phyloP scores from a whole-genome alignment of 2,888 invertebrate species.

The Julus scandinavius region DNA sequence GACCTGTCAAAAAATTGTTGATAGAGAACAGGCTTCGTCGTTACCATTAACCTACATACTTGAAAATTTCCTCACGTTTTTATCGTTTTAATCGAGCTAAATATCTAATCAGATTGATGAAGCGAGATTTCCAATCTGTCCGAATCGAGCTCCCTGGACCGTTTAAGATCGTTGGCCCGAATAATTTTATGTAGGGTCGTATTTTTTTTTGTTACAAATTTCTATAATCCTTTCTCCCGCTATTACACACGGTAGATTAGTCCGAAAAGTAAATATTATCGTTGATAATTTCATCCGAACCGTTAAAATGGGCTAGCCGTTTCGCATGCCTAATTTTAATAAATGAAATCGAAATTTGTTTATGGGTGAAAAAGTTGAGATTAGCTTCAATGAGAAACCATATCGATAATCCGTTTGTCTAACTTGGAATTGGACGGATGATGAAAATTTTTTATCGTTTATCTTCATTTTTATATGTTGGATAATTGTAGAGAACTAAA shows the following conservation, averaged over 20 bases:
- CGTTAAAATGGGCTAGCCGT: background rate
- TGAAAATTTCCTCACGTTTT: too few species aligned
- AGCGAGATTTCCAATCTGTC: too few species aligned
- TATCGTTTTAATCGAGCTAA: too few species aligned
- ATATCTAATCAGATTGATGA: too few species aligned
- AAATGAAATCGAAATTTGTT: background rate
- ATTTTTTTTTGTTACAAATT: background rate
- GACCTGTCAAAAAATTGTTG: too few species aligned
- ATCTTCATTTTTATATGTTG: background rate
- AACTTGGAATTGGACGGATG: background rate
- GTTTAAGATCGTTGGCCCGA: background rate
- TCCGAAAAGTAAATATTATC: background rate
- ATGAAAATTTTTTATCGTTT: background rate
- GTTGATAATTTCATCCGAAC: background rate
- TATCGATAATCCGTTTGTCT: background rate
- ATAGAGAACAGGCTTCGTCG: too few species aligned
- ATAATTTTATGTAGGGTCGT: background rate
- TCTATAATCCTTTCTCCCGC: background rate
- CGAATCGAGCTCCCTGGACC: background rate
- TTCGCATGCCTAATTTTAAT: background rate
- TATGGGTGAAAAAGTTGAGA: background rate
- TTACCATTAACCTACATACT: too few species aligned
- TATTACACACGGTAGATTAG: background rate
- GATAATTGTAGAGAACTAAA: background rate
- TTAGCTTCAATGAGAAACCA: background rate